Percentiles rank a stretch among this genome's conserved stretches.
These are phyloP conservation scores for Cheilosia urbana DNA, from an alignment of 2,888 invertebrate species.

Conservation along the genomic window DNA sequence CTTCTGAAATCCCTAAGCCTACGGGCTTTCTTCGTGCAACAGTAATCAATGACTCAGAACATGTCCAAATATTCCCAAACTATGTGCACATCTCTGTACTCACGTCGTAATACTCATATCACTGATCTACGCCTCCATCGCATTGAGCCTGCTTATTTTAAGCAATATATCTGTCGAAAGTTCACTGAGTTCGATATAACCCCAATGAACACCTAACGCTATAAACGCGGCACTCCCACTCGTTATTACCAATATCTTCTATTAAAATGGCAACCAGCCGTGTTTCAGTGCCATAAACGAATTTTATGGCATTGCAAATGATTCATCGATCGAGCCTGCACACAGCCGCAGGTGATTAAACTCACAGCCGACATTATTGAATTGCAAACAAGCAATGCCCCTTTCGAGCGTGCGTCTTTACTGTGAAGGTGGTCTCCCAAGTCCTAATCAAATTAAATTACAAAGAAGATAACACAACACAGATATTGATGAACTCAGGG, in stretches of 20 bases:
- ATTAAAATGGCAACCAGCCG: constrained; percentile 52
- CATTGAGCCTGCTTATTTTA: constrained; percentile 4
- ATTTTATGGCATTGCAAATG: constrained; percentile 55
- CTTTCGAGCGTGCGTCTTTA: constrained; percentile 5
- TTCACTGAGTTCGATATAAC: constrained; percentile 17
- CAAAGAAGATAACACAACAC: constrained; percentile 70
- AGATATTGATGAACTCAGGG: constrained; percentile 65
- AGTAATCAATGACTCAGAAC: constrained; percentile 21
- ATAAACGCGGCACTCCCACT: constrained; percentile 36
- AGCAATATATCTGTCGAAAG: constrained; percentile 11
- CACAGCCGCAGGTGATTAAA: constrained; percentile 69
- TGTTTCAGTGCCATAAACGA: constrained; percentile 53
- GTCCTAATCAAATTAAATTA: constrained; percentile 73
- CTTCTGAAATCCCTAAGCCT: no score
- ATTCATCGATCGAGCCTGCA: constrained; percentile 54
- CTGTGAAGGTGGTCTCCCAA: constrained; percentile 51
- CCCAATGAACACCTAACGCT: not conserved
- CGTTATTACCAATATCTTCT: constrained; percentile 27
- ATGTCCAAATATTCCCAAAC: constrained; percentile 6
- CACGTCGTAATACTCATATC: not conserved
- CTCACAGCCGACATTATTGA: constrained; percentile 33
- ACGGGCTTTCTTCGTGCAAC: no score
- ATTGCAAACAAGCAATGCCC: constrained; percentile 35
- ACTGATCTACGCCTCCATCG: constrained; percentile 25
- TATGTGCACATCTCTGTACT: constrained; percentile 13